Evolutionary conservation across 2,888 invertebrate species (phyloP).

Genomic region (Lordiphosa andalusiaca): DNA sequence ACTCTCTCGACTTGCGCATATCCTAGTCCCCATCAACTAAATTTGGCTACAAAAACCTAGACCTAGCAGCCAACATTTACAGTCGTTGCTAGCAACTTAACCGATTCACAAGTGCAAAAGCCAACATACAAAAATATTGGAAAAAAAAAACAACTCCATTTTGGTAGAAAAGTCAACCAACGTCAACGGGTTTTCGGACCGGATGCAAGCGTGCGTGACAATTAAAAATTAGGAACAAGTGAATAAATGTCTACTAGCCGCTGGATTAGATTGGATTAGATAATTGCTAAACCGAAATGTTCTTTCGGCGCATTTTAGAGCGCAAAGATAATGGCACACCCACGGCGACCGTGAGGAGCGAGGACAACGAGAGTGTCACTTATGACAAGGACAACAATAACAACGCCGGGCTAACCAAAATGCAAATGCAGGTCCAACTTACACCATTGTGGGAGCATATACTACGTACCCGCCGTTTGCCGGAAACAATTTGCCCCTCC

Average conservation of each 20-base stretch:
- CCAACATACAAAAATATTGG: slow-evolving; percentile 6
- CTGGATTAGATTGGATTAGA: slow-evolving; percentile 50
- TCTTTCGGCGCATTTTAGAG: slow-evolving; percentile 77
- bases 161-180: background rate
- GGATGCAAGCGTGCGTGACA: slow-evolving; percentile 68
- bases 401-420: slow-evolving; percentile 32
- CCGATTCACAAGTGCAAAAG: slow-evolving; percentile 38
- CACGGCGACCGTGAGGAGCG: slow-evolving; percentile 24
- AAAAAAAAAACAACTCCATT: slow-evolving; percentile 4
- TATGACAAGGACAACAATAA: slow-evolving; percentile 23
- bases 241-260: slow-evolving; percentile 17
- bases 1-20: slow-evolving; percentile 47
- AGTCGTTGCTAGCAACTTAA: slow-evolving; percentile 65
- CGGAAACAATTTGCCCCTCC: slow-evolving; percentile 84
- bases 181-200: slow-evolving; percentile 27
- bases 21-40: slow-evolving; percentile 1
- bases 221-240: slow-evolving; percentile 49
- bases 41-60: slow-evolving; percentile 49
- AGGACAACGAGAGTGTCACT: slow-evolving; percentile 31
- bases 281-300: slow-evolving; percentile 65
- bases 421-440: slow-evolving; percentile 81
- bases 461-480: slow-evolving; percentile 86
- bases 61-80: slow-evolving; percentile 28
- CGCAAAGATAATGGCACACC: slow-evolving; percentile 55
- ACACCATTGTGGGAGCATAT: slow-evolving; percentile 92